phyloP scores from a whole-genome alignment of 2,113 vertebrate genomes.

The Uropsilus gracilis region DNA sequence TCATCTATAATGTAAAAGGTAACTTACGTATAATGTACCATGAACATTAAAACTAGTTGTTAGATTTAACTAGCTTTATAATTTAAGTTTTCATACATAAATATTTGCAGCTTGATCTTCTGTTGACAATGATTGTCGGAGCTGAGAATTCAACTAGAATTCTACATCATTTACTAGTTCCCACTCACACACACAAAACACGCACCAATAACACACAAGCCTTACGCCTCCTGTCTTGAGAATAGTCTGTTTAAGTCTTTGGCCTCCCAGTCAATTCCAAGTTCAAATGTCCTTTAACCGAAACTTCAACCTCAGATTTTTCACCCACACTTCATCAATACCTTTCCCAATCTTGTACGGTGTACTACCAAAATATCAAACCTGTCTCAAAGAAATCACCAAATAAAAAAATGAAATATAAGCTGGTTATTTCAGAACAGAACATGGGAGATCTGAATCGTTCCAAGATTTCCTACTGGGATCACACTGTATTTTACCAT shows the following conservation, averaged over 20 bases:
- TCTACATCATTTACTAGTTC: conserved; percentile 81
- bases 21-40: conserved; percentile 78
- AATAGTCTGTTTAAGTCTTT: conserved; percentile 85
- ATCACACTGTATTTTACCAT: conserved; percentile 28
- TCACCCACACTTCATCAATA: conserved; percentile 41
- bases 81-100: conserved; percentile 85
- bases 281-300: conserved; percentile 67
- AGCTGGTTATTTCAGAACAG: conserved; percentile 48
- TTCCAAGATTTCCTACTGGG: background rate
- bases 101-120: conserved; percentile 87
- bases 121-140: conserved; percentile 89
- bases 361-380: conserved; percentile 56
- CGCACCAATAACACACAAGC: conserved; percentile 80
- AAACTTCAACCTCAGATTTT: conserved; percentile 66
- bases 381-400: conserved; percentile 32
- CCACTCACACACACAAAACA: conserved; percentile 78
- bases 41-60: conserved; percentile 79
- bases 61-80: conserved; percentile 83
- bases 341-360: conserved; percentile 71
- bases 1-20: conserved; percentile 73
- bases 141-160: conserved; percentile 86
- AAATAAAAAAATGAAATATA: background rate
- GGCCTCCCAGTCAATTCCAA: conserved; percentile 84
- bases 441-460: conserved; percentile 37
- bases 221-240: conserved; percentile 78